Percentiles rank a stretch among this genome's conserved stretches.
Evolutionary conservation across 2,797 vertebrate species (phyloP).

Genomic region (Chloroceryle inda): DNA sequence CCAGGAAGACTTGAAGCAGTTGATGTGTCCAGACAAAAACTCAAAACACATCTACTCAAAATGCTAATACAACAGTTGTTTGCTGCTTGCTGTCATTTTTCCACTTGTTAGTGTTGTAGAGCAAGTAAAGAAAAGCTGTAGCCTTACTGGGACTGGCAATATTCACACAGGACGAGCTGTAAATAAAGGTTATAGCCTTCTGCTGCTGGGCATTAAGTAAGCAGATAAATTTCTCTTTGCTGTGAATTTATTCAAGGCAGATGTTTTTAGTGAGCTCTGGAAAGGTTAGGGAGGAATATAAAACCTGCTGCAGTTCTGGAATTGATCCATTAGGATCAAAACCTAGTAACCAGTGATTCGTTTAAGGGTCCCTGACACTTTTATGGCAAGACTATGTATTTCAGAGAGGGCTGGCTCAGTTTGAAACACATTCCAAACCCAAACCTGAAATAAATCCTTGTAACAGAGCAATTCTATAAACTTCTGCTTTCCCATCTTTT

Average conservation of each 20-base stretch:
- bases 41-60: background rate
- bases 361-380: constrained; percentile 69
- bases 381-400: constrained; percentile 59
- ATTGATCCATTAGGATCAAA: constrained; percentile 69
- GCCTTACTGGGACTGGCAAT: background rate
- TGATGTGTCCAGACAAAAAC: background rate
- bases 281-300: constrained; percentile 58
- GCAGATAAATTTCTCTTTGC: constrained; percentile 61
- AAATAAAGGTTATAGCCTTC: constrained; percentile 63
- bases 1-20: background rate
- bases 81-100: constrained; percentile 16
- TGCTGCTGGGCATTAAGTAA: constrained; percentile 69
- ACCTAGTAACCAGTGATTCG: constrained; percentile 55
- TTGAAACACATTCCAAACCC: constrained; percentile 67
- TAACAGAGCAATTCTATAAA: constrained; percentile 34
- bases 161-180: constrained; percentile 1
- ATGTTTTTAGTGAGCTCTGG: constrained; percentile 69
- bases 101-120: background rate
- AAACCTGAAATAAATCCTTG: constrained; percentile 65
- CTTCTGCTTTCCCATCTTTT: constrained; percentile 31
- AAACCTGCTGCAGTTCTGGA: constrained; percentile 76
- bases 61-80: background rate
- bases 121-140: background rate
- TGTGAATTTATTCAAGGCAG: constrained; percentile 71
- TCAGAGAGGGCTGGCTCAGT: constrained; percentile 52